Percentiles rank a stretch among this genome's conserved stretches.
These are phyloP conservation scores for Physeter macrocephalus DNA, from an alignment of 2,113 vertebrate genomes.

Conservation along the genomic window DNA sequence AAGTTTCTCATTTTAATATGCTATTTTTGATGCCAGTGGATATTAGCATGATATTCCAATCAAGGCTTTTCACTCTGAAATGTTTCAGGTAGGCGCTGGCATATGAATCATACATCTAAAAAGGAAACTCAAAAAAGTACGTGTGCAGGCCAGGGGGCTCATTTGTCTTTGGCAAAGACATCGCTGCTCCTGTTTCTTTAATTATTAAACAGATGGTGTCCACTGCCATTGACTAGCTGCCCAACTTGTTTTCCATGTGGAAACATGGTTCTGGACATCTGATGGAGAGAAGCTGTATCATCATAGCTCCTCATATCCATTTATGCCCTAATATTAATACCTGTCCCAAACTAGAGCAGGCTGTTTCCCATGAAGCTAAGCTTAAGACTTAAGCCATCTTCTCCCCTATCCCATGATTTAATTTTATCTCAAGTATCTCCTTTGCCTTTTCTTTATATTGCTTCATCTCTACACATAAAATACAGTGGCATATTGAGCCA, in stretches of 20 bases:
- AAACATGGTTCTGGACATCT: not conserved
- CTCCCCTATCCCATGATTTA: not conserved
- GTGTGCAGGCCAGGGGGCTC: slow-evolving; percentile 15
- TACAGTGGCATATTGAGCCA: slow-evolving; percentile 15
- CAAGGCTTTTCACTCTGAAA: not conserved
- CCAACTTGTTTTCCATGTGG: slow-evolving; percentile 7
- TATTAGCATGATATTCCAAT: slow-evolving; percentile 14
- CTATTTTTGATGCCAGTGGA: not conserved
- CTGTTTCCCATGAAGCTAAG: not conserved
- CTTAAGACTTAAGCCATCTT: not conserved
- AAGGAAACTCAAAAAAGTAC: not conserved
- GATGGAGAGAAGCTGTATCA: not conserved
- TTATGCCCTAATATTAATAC: not conserved
- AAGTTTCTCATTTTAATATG: not conserved
- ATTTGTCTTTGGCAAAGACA: slow-evolving; percentile 60
- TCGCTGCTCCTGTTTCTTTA: slow-evolving; percentile 29
- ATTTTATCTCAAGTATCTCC: slow-evolving; percentile 3
- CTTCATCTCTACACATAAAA: slow-evolving; percentile 3
- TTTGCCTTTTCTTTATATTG: not conserved
- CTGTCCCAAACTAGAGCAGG: not conserved
- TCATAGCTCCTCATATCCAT: not conserved
- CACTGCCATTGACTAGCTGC: slow-evolving; percentile 25
- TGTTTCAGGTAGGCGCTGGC: slow-evolving; percentile 25
- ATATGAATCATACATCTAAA: slow-evolving; percentile 29
- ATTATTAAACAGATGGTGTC: slow-evolving; percentile 67